phyloP scores from a whole-genome alignment of 1,140 invertebrate species.

The Gonioctena quinquepunctata region DNA sequence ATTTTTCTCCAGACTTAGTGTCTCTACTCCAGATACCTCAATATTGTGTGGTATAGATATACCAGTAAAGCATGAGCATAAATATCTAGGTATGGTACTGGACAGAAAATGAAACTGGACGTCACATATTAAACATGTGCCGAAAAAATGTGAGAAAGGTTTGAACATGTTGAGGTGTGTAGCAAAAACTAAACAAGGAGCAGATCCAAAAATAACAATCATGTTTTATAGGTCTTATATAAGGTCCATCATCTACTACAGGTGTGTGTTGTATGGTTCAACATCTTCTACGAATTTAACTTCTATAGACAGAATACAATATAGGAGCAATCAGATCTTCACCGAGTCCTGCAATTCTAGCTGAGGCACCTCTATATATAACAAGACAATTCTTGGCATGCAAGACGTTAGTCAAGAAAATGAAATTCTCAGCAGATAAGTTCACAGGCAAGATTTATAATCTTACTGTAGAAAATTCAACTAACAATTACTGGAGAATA shows the following conservation, averaged over 20 bases:
- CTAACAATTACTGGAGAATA: too few relatives aligned
- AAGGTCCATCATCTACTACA: not conserved
- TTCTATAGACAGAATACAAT: not conserved
- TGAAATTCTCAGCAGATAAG: too few relatives aligned
- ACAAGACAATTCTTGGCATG: not conserved
- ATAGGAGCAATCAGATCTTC: not conserved
- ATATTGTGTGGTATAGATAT: not conserved
- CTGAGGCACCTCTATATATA: not conserved
- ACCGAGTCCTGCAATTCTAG: not conserved
- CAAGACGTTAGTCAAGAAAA: not conserved
- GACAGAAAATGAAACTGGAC: not conserved
- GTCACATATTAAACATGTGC: not conserved
- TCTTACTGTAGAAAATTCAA: too few relatives aligned
- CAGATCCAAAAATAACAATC: not conserved
- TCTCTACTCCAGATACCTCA: not conserved
- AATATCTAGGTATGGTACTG: constrained; percentile 1
- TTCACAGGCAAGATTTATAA: too few relatives aligned
- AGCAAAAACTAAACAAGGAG: not conserved
- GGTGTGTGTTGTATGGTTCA: not conserved
- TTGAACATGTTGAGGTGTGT: not conserved
- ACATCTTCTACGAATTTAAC: not conserved
- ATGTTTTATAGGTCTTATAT: not conserved
- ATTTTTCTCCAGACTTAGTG: not conserved
- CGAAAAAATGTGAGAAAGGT: not conserved
- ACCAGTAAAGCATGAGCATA: not conserved